phyloP scores from a whole-genome alignment of 2,797 vertebrate genomes.

The Geotria australis region DNA sequence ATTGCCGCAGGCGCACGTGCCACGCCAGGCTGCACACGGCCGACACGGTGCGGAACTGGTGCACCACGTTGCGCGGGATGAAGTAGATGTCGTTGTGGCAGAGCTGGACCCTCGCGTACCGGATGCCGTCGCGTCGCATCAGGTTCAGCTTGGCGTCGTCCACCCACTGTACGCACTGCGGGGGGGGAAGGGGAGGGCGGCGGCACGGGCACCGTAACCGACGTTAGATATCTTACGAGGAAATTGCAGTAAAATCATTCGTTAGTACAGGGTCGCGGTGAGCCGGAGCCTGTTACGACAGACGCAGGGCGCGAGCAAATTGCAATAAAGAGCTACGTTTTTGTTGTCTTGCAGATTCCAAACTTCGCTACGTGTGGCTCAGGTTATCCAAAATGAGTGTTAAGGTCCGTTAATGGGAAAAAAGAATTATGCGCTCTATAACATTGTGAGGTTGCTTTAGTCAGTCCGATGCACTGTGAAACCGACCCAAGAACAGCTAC shows the following conservation, averaged over 20 bases:
- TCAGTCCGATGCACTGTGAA: no score
- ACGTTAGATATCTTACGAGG: background rate
- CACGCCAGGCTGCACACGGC: constrained; percentile 94
- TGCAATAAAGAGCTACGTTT: no score
- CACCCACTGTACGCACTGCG: constrained; percentile 88
- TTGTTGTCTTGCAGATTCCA: no score
- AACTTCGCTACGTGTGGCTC: no score
- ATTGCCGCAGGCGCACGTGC: constrained; percentile 81
- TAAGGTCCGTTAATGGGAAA: no score
- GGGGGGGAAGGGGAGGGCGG: constrained; percentile 9
- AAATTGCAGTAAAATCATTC: background rate
- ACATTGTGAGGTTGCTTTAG: no score
- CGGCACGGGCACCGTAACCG: constrained; percentile 2
- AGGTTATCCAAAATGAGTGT: no score
- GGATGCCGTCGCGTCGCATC: constrained; percentile 77
- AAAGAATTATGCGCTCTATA: no score
- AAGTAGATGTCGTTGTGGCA: constrained; percentile 95
- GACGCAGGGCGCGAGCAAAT: no score
- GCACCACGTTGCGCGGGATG: constrained; percentile 93
- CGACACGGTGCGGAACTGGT: constrained; percentile 96
- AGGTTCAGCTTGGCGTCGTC: constrained; percentile 97
- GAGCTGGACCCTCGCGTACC: constrained; percentile 54
- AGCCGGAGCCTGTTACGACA: no score
- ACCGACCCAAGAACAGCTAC: no score
- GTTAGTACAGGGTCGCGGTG: no score